These are phyloP conservation scores for Ceyx erithaca DNA, from an alignment of 2,797 vertebrate genomes.

Conservation along the genomic window DNA sequence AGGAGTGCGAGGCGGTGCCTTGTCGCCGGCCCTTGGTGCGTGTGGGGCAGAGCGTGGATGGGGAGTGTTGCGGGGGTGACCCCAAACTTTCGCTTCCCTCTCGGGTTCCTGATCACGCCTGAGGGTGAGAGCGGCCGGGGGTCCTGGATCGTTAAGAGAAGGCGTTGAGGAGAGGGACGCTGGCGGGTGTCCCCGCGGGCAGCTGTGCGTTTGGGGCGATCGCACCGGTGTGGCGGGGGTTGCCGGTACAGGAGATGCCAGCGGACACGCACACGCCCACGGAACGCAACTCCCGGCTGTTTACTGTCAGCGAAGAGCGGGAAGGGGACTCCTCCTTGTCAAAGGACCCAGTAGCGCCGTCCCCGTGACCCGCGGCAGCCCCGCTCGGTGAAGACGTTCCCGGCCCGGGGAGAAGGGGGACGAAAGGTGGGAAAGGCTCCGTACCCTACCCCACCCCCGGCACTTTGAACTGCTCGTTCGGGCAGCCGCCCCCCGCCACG, in stretches of 20 bases:
- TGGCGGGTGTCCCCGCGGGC: neutral
- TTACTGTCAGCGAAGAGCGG: neutral
- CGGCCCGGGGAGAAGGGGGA: neutral
- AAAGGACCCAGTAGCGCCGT: neutral
- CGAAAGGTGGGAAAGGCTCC: neutral
- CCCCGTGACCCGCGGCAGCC: neutral
- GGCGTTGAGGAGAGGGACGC: too few species aligned
- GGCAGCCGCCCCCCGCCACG: neutral
- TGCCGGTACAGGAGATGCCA: conserved; percentile 4
- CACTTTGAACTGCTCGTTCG: neutral
- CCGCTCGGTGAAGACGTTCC: conserved; percentile 56
- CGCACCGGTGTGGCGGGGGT: neutral
- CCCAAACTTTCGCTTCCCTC: too few species aligned
- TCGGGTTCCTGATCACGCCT: too few species aligned
- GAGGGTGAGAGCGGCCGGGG: too few species aligned
- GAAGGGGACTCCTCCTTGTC: neutral
- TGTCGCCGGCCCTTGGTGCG: too few species aligned
- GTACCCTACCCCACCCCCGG: neutral
- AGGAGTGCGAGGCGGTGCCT: too few species aligned
- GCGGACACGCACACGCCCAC: conserved; percentile 4
- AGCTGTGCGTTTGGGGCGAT: neutral
- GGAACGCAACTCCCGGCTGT: neutral
- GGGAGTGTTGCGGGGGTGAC: too few species aligned
- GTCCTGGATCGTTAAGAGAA: too few species aligned
- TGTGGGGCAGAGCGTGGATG: too few species aligned